These are phyloP conservation scores for Megalurothrips usitatus DNA, from an alignment of 2,888 invertebrate species.

Conservation along the genomic window DNA sequence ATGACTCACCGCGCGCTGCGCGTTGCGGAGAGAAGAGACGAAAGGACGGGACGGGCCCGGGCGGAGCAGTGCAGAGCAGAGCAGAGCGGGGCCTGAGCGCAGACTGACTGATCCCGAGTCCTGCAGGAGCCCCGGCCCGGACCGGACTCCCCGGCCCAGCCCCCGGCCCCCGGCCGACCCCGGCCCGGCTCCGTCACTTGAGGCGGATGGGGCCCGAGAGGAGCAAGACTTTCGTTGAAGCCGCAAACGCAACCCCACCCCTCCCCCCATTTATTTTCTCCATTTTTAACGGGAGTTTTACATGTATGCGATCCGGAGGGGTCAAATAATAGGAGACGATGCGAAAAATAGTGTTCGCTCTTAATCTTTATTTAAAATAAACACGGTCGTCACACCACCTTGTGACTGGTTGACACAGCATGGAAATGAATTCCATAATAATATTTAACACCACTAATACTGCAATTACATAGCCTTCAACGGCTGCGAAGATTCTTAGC, in stretches of 20 bases:
- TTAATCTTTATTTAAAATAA: background rate
- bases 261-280: too few relatives aligned
- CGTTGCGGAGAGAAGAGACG: too few relatives aligned
- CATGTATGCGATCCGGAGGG: background rate
- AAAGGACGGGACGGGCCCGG: background rate
- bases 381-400: background rate
- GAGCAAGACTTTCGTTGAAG: too few relatives aligned
- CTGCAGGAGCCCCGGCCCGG: too few relatives aligned
- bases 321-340: background rate
- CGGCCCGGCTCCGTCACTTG: background rate
- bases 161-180: background rate
- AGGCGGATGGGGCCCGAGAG: too few relatives aligned
- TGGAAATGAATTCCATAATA: background rate
- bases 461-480: background rate
- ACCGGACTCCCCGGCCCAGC: background rate
- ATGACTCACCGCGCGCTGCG: too few relatives aligned
- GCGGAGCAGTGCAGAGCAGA: background rate
- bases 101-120: background rate
- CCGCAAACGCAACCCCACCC: too few relatives aligned
- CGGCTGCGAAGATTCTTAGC: background rate
- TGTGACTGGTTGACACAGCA: background rate
- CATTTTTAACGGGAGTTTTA: too few relatives aligned
- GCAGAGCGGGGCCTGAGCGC: background rate
- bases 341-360: background rate
- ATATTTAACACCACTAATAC: background rate